Evolutionary conservation across 2,888 invertebrate species (phyloP), one percentile per base, ranked within the genome.

Genomic region (Candidula unifasciata): DNA sequence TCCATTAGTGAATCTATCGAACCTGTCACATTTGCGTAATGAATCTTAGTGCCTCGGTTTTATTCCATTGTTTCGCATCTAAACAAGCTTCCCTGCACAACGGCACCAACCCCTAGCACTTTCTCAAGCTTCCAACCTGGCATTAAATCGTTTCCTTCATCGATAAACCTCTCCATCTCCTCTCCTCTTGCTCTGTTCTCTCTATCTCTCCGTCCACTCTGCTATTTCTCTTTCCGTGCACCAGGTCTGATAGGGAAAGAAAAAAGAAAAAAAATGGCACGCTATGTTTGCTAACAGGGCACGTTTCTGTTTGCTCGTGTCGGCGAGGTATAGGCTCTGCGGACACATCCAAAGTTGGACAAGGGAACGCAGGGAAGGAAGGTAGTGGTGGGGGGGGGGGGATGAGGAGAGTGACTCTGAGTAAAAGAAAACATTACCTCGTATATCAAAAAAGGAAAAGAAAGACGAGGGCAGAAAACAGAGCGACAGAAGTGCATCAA

Each of bases 1-100:
- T 78, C 78, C 78, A 78, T 64, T 64, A 78, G 78, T 64, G 78
- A 66, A 78, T 78, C 57, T 78, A 78, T 64, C 64, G 37, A 60
- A 30, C 44, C 52, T 3, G n/a, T 44, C 73, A 52, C 71, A 73
- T 73, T 73, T 73, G 44, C 73, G 73, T 73, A 73, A 52, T 52
- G 73, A 52, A 44, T 73, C 27, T n/a, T 10, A n/a, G 13, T 27
- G 6, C 1, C 44, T 16, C 37, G 3, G 13, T 10, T 16, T 35
- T 13, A 3, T 30, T 6, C n/a, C 64, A 6, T n/a, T 16, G 5
- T 33, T 78, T n/a, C 33, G 0, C 54, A 24, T 37, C 52, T 27
- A 13, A 76, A 27, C 33, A 30, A 57, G 18, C 54, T 16, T 57
- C 76, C 54, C 33, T 21, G 27, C n/a, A 68, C 33, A 13, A 3